Evolutionary conservation across 2,888 invertebrate genomes (phyloP).

Genomic region (Syritta pipiens): DNA sequence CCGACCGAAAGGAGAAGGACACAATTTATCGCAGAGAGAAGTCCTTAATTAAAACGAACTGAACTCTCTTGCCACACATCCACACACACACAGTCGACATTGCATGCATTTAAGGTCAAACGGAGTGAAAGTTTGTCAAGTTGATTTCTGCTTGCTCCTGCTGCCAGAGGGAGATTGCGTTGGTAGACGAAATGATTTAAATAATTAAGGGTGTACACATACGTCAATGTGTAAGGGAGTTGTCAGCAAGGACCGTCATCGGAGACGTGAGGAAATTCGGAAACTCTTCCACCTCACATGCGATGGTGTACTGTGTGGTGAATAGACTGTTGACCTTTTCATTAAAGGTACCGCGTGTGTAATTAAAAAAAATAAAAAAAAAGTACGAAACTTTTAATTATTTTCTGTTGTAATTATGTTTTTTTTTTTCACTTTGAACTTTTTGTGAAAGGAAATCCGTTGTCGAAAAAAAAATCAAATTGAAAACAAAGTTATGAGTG

Average conservation of each 20-base stretch:
- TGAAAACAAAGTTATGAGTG: too few relatives aligned
- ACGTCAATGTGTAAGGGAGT: not conserved
- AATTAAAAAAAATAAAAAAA: slow-evolving; percentile 1
- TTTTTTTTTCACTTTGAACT: too few relatives aligned
- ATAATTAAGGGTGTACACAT: slow-evolving; percentile 33
- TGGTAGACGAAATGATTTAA: slow-evolving; percentile 50
- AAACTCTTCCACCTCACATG: not conserved
- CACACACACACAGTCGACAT: slow-evolving; percentile 10
- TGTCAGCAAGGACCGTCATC: too few relatives aligned
- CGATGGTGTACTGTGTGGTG: not conserved
- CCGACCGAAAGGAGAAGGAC: not conserved
- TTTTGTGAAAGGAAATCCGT: too few relatives aligned
- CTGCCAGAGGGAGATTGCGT: slow-evolving; percentile 38
- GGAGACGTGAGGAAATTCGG: too few relatives aligned
- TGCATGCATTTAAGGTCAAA: slow-evolving; percentile 27
- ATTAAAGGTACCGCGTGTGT: not conserved
- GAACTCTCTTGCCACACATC: slow-evolving; percentile 13
- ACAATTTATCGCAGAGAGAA: slow-evolving; percentile 36
- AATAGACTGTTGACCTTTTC: slow-evolving; percentile 14
- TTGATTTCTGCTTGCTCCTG: slow-evolving; percentile 23
- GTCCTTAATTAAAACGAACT: slow-evolving; percentile 61
- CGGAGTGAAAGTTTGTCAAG: slow-evolving; percentile 35
- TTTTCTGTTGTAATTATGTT: too few relatives aligned
- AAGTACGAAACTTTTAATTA: too few relatives aligned
- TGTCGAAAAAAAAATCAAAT: too few relatives aligned